These are phyloP conservation scores for Trichopria drosophilae DNA, from an alignment of 2,888 invertebrate species.

Conservation along the genomic window DNA sequence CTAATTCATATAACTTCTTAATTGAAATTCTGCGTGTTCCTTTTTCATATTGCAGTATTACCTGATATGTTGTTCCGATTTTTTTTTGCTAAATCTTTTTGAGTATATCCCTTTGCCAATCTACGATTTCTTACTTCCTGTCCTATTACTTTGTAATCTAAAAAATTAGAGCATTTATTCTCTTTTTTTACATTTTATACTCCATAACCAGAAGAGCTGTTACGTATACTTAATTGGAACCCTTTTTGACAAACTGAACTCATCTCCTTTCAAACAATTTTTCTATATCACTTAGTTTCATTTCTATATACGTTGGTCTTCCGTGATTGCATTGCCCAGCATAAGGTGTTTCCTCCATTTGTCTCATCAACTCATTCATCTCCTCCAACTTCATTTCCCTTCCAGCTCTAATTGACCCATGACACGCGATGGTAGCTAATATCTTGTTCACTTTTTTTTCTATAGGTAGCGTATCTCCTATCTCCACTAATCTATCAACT, in stretches of 20 bases:
- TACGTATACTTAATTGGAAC: no score
- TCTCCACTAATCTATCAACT: slow-evolving; percentile 11
- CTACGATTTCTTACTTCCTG: slow-evolving; percentile 11
- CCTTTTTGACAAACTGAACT: no score
- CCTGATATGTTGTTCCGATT: slow-evolving; percentile 2
- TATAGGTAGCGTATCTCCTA: slow-evolving; percentile 13
- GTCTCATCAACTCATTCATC: slow-evolving; percentile 20
- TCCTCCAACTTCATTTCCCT: slow-evolving; percentile 18
- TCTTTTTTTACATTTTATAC: no score
- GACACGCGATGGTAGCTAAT: slow-evolving; percentile 18
- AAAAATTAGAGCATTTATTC: no score
- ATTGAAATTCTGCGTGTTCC: slow-evolving; percentile 12
- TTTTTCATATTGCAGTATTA: slow-evolving; percentile 9
- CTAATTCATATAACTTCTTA: slow-evolving; percentile 8
- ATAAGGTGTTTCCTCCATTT: slow-evolving; percentile 19
- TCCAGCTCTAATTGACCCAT: slow-evolving; percentile 18
- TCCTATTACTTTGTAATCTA: no score
- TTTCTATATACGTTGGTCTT: slow-evolving; percentile 22
- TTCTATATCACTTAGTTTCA: slow-evolving; percentile 18
- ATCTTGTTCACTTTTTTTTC: slow-evolving; percentile 18
- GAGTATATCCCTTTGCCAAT: slow-evolving; percentile 8
- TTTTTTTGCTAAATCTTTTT: slow-evolving; percentile 13
- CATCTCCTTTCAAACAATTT: slow-evolving; percentile 18
- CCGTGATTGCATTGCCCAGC: slow-evolving; percentile 22
- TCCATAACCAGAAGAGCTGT: no score